Percentiles rank a stretch among this genome's conserved stretches.
Evolutionary conservation across 2,113 vertebrate genomes (phyloP).

Genomic region (Sorex fumeus): DNA sequence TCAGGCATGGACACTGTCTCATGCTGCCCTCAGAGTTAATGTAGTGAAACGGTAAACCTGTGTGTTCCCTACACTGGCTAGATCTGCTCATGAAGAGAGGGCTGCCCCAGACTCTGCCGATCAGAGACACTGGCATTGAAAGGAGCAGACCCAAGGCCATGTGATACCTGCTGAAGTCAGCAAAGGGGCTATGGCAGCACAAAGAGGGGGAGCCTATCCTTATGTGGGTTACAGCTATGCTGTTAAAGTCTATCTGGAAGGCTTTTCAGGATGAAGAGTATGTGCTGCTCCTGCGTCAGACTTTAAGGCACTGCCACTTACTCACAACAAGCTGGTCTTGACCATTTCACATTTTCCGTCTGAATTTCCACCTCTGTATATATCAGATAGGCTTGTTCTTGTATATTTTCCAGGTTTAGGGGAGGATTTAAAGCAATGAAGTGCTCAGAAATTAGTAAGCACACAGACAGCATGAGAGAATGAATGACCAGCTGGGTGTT

Average conservation of each 20-base stretch:
- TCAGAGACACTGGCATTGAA: background rate
- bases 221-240: rapidly evolving
- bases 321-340: slow-evolving; percentile 23
- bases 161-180: background rate
- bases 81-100: background rate
- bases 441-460: background rate
- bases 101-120: background rate
- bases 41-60: background rate
- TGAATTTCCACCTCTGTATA: background rate
- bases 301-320: slow-evolving; percentile 30
- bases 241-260: background rate
- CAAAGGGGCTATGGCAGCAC: background rate
- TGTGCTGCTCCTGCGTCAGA: background rate
- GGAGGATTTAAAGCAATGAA: background rate
- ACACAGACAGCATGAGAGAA: background rate
- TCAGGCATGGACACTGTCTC: rapidly evolving
- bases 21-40: background rate
- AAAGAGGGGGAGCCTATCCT: background rate
- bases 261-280: background rate
- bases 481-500: background rate
- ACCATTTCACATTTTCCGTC: background rate
- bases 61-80: background rate
- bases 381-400: background rate
- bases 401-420: background rate
- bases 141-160: background rate